Conservation (phyloP, 2,113 vertebrate species). For the Isurus oxyrinchus region DNA sequence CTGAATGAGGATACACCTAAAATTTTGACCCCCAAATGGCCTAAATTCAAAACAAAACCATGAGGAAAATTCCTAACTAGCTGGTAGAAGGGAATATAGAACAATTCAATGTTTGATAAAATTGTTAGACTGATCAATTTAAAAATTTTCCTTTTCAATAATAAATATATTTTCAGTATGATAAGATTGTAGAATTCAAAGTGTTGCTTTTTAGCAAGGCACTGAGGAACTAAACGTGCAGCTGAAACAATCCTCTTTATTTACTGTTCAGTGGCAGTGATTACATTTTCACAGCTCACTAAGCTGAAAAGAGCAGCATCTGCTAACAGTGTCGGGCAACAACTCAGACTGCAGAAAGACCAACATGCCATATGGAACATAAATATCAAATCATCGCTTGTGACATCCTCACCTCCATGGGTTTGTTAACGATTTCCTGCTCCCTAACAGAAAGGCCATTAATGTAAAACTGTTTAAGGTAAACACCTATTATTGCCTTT, state of each 20-base stretch:
- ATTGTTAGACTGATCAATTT: background rate
- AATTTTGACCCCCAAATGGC: background rate
- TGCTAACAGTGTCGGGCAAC: conserved; percentile 8
- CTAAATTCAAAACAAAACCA: no score
- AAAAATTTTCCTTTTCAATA: background rate
- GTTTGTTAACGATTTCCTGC: background rate
- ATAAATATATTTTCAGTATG: background rate
- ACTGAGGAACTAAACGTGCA: background rate
- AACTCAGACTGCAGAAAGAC: background rate
- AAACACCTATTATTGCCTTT: background rate
- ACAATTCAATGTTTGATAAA: background rate
- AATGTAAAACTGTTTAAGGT: background rate
- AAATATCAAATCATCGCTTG: background rate
- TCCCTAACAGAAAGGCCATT: background rate
- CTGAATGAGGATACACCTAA: background rate
- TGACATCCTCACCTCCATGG: background rate
- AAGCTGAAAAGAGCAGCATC: conserved; percentile 15
- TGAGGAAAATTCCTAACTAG: background rate
- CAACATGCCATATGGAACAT: background rate
- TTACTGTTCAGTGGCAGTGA: background rate
- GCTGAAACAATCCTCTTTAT: conserved; percentile 20
- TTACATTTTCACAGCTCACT: conserved; percentile 31
- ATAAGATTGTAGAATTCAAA: background rate
- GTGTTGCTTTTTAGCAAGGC: background rate
- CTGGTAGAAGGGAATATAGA: background rate